Conservation (phyloP, 1,140 invertebrate genomes). For the Ceratosolen fusciceps region DNA sequence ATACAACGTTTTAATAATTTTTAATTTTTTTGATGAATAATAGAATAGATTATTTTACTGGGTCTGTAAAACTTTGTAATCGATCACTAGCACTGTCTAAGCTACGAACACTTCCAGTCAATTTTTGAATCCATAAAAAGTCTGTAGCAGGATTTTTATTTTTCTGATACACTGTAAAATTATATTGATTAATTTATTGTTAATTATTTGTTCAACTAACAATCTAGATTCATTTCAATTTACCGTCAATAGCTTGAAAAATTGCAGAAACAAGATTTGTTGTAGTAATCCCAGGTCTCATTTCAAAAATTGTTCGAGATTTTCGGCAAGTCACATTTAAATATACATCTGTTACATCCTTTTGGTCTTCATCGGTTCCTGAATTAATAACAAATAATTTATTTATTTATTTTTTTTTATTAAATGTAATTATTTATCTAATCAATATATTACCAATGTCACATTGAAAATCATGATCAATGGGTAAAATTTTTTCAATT, state of each 20-base stretch:
- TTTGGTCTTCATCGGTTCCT: constrained; percentile 68
- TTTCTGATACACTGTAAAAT: constrained; percentile 70
- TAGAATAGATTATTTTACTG: constrained; percentile 56
- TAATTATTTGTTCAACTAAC: constrained; percentile 5
- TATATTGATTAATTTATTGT: constrained; percentile 62
- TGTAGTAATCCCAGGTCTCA: constrained; percentile 76
- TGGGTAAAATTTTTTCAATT: constrained; percentile 81
- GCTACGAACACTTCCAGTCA: constrained; percentile 60
- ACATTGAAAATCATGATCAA: constrained; percentile 82
- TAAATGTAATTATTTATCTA: constrained; percentile 38
- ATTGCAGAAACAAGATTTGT: constrained; percentile 75
- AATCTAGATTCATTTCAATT: constrained; percentile 20
- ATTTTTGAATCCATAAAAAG: constrained; percentile 65
- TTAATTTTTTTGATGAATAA: constrained; percentile 31
- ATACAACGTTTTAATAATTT: constrained; percentile 21
- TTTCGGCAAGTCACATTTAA: constrained; percentile 75
- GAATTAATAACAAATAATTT: constrained; percentile 34
- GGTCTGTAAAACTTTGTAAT: constrained; percentile 53
- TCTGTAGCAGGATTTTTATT: constrained; percentile 61
- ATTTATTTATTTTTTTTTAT: constrained; percentile 46
- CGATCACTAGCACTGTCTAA: constrained; percentile 56
- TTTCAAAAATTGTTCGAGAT: constrained; percentile 75
- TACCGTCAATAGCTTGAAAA: constrained; percentile 67
- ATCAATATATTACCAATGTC: constrained; percentile 75
- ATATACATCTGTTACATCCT: constrained; percentile 73